Conservation (phyloP, 2,888 invertebrate species). For the Amphipoea lucens region DNA sequence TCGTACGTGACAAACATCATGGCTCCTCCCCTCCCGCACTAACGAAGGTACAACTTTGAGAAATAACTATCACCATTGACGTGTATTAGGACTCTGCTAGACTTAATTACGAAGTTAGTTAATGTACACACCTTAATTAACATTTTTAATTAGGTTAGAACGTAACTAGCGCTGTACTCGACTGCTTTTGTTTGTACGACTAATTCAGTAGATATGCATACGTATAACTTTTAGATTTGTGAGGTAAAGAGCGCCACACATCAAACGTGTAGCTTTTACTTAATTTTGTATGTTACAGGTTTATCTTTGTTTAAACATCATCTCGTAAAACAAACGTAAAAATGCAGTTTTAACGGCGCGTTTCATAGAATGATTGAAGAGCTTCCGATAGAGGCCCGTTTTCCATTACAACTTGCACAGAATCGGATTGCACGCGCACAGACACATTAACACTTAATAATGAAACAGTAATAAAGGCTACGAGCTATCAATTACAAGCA, state of each 20-base stretch:
- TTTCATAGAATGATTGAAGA: slow-evolving; percentile 46
- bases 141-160: slow-evolving; percentile 59
- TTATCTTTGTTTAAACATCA: not conserved
- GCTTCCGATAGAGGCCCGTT: slow-evolving; percentile 34
- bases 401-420: slow-evolving; percentile 35
- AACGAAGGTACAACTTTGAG: slow-evolving; percentile 77
- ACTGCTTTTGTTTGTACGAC: slow-evolving; percentile 42
- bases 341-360: slow-evolving; percentile 29
- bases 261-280: not conserved
- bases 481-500: slow-evolving; percentile 60
- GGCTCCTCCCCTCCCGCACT: slow-evolving; percentile 58
- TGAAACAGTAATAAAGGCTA: slow-evolving; percentile 57
- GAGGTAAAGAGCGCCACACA: not conserved
- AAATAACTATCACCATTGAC: slow-evolving; percentile 63
- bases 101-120: slow-evolving; percentile 71
- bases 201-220: slow-evolving; percentile 33
- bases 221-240: slow-evolving; percentile 21
- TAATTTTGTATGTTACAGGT: not conserved
- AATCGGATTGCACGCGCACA: slow-evolving; percentile 32
- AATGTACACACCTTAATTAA: slow-evolving; percentile 67
- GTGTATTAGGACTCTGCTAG: slow-evolving; percentile 62
- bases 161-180: slow-evolving; percentile 39
- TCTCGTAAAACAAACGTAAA: slow-evolving; percentile 6
- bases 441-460: slow-evolving; percentile 51
- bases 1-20: slow-evolving; percentile 69